Percentiles rank a stretch among this genome's conserved stretches.
Conservation (phyloP, 2,797 vertebrate species). For the Gymnopithys bicolor region DNA sequence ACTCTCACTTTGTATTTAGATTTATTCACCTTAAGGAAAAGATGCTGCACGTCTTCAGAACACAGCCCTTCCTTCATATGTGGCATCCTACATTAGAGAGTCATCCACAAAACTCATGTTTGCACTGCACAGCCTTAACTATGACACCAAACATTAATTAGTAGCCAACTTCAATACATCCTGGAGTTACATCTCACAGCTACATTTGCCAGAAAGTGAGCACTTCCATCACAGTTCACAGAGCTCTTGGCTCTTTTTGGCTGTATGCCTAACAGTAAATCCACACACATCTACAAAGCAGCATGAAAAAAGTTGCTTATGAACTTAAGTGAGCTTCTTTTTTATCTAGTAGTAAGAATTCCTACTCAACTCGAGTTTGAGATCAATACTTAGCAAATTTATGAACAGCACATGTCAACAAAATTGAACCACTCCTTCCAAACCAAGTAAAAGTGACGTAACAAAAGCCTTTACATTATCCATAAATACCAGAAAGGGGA, state of each 20-base stretch:
- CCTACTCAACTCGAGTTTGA: neutral
- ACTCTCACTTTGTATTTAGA: neutral
- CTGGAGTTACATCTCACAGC: neutral
- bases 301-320: neutral
- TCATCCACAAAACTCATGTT: neutral
- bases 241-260: neutral
- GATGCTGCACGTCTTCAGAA: neutral
- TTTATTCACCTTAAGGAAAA: neutral
- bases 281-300: neutral
- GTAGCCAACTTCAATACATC: neutral
- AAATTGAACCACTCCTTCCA: neutral
- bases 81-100: neutral
- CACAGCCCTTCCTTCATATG: neutral
- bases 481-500: neutral
- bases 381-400: neutral
- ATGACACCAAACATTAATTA: neutral
- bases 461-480: neutral
- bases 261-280: neutral
- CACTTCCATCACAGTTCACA: neutral
- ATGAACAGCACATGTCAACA: neutral
- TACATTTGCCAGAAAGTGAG: neutral
- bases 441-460: neutral
- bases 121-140: neutral
- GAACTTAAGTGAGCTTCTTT: neutral
- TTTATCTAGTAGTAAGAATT: neutral